These are phyloP conservation scores for Parnassius glacialis DNA, from an alignment of 2,888 invertebrate genomes.

Conservation along the genomic window DNA sequence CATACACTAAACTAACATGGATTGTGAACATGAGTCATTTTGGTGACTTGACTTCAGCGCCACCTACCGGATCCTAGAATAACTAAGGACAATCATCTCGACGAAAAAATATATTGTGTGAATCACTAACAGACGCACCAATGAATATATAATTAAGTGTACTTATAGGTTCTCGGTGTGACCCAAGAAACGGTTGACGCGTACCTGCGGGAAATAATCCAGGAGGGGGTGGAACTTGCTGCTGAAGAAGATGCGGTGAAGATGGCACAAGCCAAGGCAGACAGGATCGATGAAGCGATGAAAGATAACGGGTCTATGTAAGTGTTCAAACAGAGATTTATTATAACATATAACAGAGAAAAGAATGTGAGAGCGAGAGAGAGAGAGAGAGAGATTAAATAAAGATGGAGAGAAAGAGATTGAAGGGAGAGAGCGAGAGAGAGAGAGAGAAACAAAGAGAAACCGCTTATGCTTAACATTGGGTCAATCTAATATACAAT, in stretches of 20 bases:
- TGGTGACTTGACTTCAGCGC: too few species aligned
- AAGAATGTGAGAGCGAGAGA: background rate
- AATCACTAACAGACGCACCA: too few species aligned
- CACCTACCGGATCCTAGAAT: too few species aligned
- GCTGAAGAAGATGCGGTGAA: slow-evolving; percentile 55
- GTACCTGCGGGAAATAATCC: slow-evolving; percentile 56
- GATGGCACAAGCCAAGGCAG: slow-evolving; percentile 42
- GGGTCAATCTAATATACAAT: too few species aligned
- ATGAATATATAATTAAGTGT: background rate
- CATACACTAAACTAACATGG: too few species aligned
- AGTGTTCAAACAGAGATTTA: slow-evolving; percentile 32
- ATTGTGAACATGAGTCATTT: too few species aligned
- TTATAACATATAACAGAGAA: background rate
- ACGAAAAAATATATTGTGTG: too few species aligned
- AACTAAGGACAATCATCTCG: too few species aligned
- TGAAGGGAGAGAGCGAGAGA: too few species aligned
- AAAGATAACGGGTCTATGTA: slow-evolving; percentile 48
- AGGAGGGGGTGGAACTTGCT: slow-evolving; percentile 56
- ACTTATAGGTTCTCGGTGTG: slow-evolving; percentile 58
- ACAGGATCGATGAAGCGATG: slow-evolving; percentile 41
- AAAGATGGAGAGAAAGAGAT: too few species aligned
- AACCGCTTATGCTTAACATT: too few species aligned
- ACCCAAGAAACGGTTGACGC: slow-evolving; percentile 69
- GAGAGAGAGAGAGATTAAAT: too few species aligned
- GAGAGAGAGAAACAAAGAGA: background rate